Base-by-base conservation (phyloP, 2,113 vertebrate genomes). In the Corythaixoides concolor region DNA sequence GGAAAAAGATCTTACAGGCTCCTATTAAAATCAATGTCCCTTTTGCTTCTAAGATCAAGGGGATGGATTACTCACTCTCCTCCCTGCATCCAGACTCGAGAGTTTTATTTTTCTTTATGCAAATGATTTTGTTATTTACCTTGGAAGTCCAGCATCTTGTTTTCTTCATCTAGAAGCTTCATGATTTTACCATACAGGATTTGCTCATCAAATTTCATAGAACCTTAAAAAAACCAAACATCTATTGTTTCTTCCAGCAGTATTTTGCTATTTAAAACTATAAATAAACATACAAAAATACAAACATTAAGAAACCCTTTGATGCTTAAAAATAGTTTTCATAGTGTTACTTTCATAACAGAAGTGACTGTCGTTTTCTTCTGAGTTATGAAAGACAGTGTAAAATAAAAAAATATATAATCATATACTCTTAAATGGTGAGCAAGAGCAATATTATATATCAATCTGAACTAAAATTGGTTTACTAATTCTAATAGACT, bases 81-180 rank as follows among this genome's bases (percentile, higher is more conserved):
- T 50, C 13, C 22, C 20, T 14, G 4, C 50, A 89, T 18, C 6
- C 58, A 85, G 58, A 45, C 56, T 80, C 30, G 75, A 56, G 58
- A 41, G 7, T 22, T 89, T 85, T 66, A 16, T 63, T 68, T 92
- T 94, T 39, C 68, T 77, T 94, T 78, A 59, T n/a, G 22, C 21
- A 64, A 83, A 63, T 69, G 1, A 41, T n/a, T 82, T 72, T 53
- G 12, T 88, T 70, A 79, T 97, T 95, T 98, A 99, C 99, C 98
- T 97, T 98, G 98, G 69, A 98, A 93, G 35, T 98, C 97, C 67
- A 97, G 78, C 81, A 78, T 96, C 74, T 93, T 67, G 11, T 96
- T 97, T 18, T 98, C 98, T 85, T 98, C 98, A 49, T 98, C 97
- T 91, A 99, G 93, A 87, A 99, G 83, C 3, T 97, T 96, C 23